Base-by-base conservation (phyloP, 2,113 vertebrate genomes). In the Meles meles region DNA sequence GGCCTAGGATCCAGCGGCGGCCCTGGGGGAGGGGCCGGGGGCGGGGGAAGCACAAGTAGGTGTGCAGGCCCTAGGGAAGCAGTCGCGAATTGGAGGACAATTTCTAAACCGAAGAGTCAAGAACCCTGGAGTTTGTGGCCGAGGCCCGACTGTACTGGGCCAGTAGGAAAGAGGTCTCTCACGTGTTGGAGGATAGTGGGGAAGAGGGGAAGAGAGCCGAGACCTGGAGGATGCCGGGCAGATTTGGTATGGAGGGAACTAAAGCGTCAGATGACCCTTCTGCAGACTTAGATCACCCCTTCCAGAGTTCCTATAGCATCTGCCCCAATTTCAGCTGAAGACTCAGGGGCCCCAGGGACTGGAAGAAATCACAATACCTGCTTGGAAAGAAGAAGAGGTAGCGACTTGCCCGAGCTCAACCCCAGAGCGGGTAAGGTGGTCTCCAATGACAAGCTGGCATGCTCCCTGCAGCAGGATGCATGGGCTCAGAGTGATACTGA, bases 351-450 rank as follows among this genome's bases (percentile, higher is more conserved):
- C 92, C 79, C 94, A 80, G 96, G 95, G 94, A 85, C 71, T 92
- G 97, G 95, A 98, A 96, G 92, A 96, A 94, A 88, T 92, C 97
- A 91, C 92, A 93, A 49, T 94, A 90, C 57, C 96, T 90, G 67
- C 96, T 93, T 96, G 96, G 96, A 94, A 96, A 92, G 97, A 96
- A 92, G 97, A 96, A 86, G 91, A 97, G 93, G 69, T 92, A 96
- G 94, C 86, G 63, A 85, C 71, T 94, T 96, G 95, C 83, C 96
- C 89, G 95, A 85, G 81, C 79, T 79, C 96, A 88, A 63, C 90
- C 97, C 97, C 94, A 94, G 96, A 97, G 97, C 97, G 92, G 97
- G 98, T 98, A 98, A 98, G 97, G 97, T 96, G 96, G 95, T 88
- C 76, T 95, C 59, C 65, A 65, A 61, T 31, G 92, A 90, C 72